These are phyloP conservation scores for Latheticus oryzae DNA, from an alignment of 2,888 invertebrate species.

Conservation along the genomic window DNA sequence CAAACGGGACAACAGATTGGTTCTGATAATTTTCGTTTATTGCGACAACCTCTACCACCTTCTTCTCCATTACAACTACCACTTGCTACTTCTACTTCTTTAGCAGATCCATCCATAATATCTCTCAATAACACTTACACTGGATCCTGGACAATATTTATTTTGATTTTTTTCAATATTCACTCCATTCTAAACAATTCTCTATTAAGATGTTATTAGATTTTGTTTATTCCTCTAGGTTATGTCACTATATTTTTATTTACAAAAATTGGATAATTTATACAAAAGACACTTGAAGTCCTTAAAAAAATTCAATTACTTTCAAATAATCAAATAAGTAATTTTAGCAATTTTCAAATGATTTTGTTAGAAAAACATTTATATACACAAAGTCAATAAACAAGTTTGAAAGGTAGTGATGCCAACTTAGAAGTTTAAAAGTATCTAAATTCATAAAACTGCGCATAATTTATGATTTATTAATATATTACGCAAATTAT, in stretches of 20 bases:
- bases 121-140: slow-evolving; percentile 1
- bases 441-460: neutral
- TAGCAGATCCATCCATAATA: slow-evolving; percentile 51
- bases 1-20: slow-evolving; percentile 90
- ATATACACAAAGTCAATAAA: slow-evolving; percentile 27
- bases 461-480: too few species aligned
- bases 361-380: slow-evolving; percentile 10
- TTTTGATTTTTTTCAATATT: neutral
- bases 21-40: slow-evolving; percentile 73
- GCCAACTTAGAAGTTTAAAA: neutral
- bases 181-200: neutral
- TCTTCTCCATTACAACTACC: slow-evolving; percentile 57
- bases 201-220: slow-evolving; percentile 34
- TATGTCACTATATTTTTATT: slow-evolving; percentile 19
- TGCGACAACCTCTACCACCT: slow-evolving; percentile 65
- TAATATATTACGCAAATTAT: too few species aligned
- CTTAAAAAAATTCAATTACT: neutral
- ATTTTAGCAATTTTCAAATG: slow-evolving; percentile 9
- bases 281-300: neutral
- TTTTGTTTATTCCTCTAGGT: slow-evolving; percentile 31
- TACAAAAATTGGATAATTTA: slow-evolving; percentile 10
- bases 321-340: too few species aligned
- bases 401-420: slow-evolving; percentile 20
- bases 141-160: slow-evolving; percentile 2
- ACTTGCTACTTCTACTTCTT: slow-evolving; percentile 50